Evolutionary conservation across 1,140 invertebrate species (phyloP).

Genomic region (Venturia canescens): DNA sequence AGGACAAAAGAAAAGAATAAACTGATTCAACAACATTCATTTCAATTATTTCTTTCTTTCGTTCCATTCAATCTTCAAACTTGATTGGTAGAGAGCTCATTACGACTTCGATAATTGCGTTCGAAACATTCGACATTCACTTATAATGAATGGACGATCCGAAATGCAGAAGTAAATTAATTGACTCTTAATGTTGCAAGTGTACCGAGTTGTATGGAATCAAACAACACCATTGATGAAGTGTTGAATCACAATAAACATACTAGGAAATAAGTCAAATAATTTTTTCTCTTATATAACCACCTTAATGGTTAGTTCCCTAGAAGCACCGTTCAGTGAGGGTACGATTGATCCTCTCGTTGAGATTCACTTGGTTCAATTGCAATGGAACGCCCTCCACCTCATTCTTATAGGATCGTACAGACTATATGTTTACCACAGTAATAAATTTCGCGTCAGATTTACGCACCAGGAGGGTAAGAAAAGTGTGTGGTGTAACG

Average conservation of each 20-base stretch:
- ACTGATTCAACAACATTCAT: conserved; percentile 20
- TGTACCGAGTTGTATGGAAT: not conserved
- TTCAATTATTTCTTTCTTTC: not conserved
- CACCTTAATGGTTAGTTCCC: not conserved
- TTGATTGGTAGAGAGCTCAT: not conserved
- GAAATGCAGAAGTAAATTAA: too few relatives aligned
- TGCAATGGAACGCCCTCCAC: conserved; percentile 24
- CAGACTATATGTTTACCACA: conserved; percentile 58
- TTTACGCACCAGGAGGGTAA: conserved; percentile 46
- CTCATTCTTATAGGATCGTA: not conserved
- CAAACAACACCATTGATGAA: not conserved
- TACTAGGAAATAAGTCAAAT: not conserved
- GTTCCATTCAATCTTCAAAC: not conserved
- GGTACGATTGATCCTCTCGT: conserved; percentile 13
- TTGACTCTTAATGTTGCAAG: too few relatives aligned
- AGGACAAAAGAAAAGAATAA: conserved; percentile 8
- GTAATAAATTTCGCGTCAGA: conserved; percentile 68
- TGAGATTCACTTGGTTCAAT: conserved; percentile 24
- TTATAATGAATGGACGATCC: too few relatives aligned
- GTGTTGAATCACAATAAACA: too few relatives aligned
- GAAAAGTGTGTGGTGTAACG: not conserved
- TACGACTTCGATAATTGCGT: too few relatives aligned
- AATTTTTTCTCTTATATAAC: not conserved
- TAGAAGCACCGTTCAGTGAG: not conserved
- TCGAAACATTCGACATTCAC: too few relatives aligned